phyloP scores from a whole-genome alignment of 2,797 vertebrate genomes.

The Mycteria americana region DNA sequence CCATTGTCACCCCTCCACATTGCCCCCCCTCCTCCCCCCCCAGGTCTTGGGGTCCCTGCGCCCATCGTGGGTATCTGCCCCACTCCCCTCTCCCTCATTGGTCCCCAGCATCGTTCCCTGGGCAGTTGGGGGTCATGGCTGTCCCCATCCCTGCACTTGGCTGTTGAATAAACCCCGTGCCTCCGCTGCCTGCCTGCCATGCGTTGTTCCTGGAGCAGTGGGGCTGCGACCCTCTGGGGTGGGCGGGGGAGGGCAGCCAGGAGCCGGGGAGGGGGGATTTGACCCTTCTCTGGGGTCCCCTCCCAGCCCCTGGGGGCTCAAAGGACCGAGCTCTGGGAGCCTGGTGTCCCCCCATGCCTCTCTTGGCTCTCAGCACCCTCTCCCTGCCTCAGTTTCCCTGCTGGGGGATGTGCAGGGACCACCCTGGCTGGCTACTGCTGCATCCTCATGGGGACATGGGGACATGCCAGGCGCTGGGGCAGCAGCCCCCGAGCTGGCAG shows the following conservation, averaged over 20 bases:
- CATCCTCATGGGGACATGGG: not conserved
- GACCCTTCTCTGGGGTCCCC: not conserved
- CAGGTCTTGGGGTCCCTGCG: not conserved
- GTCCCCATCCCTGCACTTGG: not conserved
- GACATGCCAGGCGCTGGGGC: not conserved
- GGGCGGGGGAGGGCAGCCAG: not conserved
- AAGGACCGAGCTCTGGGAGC: not conserved
- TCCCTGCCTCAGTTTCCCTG: not conserved
- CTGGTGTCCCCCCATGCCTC: accelerated
- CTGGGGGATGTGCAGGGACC: not conserved
- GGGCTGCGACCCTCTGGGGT: not conserved
- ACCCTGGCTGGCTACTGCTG: not conserved
- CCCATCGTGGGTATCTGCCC: not conserved
- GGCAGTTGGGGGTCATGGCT: accelerated
- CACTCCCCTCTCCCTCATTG: accelerated
- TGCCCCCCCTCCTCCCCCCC: not conserved
- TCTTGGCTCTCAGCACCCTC: not conserved
- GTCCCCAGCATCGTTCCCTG: not conserved
- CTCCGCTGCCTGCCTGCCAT: not conserved
- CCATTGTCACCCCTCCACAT: not conserved
- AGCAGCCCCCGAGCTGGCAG: not conserved
- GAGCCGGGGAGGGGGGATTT: not conserved
- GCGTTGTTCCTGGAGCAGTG: not conserved
- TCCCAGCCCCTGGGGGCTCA: not conserved
- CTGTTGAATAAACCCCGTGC: slow-evolving; percentile 20